A percentile compares a stretch with the other conserved stretches of the same genome.
These are phyloP conservation scores for Linyphia triangularis DNA, from an alignment of 2,888 invertebrate species.

Conservation along the genomic window DNA sequence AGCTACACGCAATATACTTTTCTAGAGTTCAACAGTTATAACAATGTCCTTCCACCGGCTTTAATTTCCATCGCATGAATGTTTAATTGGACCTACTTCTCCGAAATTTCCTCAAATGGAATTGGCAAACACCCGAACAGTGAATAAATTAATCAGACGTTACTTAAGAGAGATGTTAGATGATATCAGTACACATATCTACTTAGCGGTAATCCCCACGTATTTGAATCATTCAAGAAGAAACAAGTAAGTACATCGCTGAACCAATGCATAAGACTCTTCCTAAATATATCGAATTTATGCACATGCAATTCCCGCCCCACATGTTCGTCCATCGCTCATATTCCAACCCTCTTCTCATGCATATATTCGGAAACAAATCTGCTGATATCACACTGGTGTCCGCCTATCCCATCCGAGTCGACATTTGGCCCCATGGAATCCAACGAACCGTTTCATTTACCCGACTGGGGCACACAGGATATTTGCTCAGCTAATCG, in stretches of 20 bases:
- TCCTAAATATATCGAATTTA: constrained; percentile 14
- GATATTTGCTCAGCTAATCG: constrained; percentile 61
- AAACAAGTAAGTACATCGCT: background rate
- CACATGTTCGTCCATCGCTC: background rate
- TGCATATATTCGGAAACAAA: constrained; percentile 58
- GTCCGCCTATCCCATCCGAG: constrained; percentile 1
- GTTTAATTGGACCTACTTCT: background rate
- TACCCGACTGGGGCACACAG: constrained; percentile 20
- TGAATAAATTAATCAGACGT: constrained; percentile 3
- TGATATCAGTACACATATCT: background rate
- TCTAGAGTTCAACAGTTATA: no score
- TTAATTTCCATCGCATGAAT: background rate
- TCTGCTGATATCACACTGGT: constrained; percentile 46
- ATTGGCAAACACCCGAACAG: background rate
- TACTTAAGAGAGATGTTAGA: constrained; percentile 3
- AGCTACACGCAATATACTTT: no score
- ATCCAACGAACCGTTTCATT: constrained; percentile 61
- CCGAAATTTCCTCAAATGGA: background rate
- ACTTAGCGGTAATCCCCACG: background rate
- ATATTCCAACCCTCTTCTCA: constrained; percentile 22
- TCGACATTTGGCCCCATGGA: constrained; percentile 38
- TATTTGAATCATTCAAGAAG: background rate
- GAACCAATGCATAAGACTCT: background rate
- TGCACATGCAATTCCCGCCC: constrained; percentile 30
- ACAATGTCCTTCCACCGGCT: background rate